Base-by-base conservation (phyloP, 2,797 vertebrate species). In the Neostethus bicornis region DNA sequence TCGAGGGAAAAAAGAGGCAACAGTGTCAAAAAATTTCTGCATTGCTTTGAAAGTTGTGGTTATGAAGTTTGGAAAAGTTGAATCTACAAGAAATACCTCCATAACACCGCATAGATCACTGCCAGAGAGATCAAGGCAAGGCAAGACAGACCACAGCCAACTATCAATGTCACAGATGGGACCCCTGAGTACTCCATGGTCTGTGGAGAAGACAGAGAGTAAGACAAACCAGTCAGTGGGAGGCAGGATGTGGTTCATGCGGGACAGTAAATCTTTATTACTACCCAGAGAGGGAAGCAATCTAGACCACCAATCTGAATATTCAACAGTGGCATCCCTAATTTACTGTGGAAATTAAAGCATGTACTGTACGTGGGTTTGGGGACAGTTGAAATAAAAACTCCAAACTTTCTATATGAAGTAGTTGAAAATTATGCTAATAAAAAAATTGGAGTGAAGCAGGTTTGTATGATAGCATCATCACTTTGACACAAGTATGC, bases 51-150 rank as follows among this genome's bases (percentile, higher is more conserved):
- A 38, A 51, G 49, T 28, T n/a, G n/a, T n/a, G n/a, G n/a, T n/a
- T n/a, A n/a, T n/a, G n/a, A n/a, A n/a, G n/a, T n/a, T n/a, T n/a
- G n/a, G n/a, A n/a, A n/a, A n/a, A n/a, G n/a, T n/a, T n/a, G n/a
- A n/a, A n/a, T n/a, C n/a, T n/a, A n/a, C n/a, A n/a, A n/a, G n/a
- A 89, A 88, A 80, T 93, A 99, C 96, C 97, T 98, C 96, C 97
- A 99, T 73, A 99, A 83, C 2, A 95, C 92, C 75, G 92, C 95
- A 67, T 99, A 99, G 87, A 99, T 96, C 85, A 97, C 93, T 60
- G 96, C 92, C 85, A 99, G 87, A 28, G 95, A 97, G 90, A 98
- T 92, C 93, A 99, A 92, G 86, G 97, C 94, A 77, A 99, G 92
- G 81, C 97, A 99, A 47, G 97, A 99, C 74, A 99, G 94, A 87